These are phyloP conservation scores for Synchiropus splendidus DNA, from an alignment of 2,113 vertebrate species.

Conservation along the genomic window DNA sequence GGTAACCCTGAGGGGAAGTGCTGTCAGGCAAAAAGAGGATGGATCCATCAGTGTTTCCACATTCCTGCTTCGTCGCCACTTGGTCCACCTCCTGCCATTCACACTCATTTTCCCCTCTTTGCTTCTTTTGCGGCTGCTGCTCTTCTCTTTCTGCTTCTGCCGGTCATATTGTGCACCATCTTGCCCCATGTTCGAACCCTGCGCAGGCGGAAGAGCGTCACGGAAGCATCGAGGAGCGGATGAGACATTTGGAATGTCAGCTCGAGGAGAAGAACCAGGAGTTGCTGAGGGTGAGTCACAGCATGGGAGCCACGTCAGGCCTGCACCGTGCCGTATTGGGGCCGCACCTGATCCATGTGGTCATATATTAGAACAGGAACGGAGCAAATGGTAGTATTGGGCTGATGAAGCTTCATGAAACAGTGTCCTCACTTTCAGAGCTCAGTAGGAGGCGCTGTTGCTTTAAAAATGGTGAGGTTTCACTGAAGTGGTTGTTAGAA, in stretches of 20 bases:
- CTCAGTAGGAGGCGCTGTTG: too few relatives aligned
- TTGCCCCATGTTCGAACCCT: slow-evolving; percentile 30
- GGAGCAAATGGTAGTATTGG: too few relatives aligned
- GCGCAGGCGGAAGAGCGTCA: slow-evolving; percentile 95
- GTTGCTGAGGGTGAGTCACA: slow-evolving; percentile 83
- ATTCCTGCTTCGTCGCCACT: slow-evolving; percentile 26
- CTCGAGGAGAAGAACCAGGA: slow-evolving; percentile 99
- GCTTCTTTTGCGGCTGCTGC: neutral
- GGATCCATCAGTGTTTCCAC: neutral
- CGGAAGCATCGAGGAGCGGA: slow-evolving; percentile 94
- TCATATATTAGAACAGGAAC: too few relatives aligned
- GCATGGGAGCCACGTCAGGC: slow-evolving; percentile 4
- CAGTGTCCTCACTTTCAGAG: too few relatives aligned
- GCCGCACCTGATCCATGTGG: too few relatives aligned
- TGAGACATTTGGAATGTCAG: slow-evolving; percentile 94
- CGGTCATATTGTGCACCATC: slow-evolving; percentile 38
- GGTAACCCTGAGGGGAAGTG: too few relatives aligned
- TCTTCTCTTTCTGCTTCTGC: neutral
- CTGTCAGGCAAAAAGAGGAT: too few relatives aligned
- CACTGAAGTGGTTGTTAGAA: too few relatives aligned
- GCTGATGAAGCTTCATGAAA: too few relatives aligned
- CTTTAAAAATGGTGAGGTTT: too few relatives aligned
- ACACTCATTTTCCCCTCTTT: slow-evolving; percentile 4
- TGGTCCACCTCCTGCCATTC: slow-evolving; percentile 16
- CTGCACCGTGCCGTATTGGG: neutral